A percentile compares a stretch with the other conserved stretches of the same genome.
Evolutionary conservation across 1,140 invertebrate genomes (phyloP).

Genomic region (Bradysia coprophila): DNA sequence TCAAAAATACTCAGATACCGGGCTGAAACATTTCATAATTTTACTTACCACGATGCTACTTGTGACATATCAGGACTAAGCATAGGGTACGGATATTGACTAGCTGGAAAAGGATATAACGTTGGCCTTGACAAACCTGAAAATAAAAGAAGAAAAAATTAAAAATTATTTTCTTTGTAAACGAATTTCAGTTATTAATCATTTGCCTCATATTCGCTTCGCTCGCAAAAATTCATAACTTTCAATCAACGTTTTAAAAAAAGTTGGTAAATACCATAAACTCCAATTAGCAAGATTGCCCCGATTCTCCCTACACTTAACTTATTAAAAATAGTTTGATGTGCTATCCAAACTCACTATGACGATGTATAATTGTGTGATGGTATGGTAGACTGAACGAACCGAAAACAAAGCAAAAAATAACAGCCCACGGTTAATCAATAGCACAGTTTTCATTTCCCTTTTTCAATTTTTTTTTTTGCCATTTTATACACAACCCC

Average conservation of each 20-base stretch:
- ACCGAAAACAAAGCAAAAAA: background rate
- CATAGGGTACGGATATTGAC: constrained; percentile 86
- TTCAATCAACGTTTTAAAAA: background rate
- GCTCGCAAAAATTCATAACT: background rate
- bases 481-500: no score
- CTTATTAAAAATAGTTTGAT: background rate
- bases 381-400: background rate
- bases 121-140: constrained; percentile 72
- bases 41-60: constrained; percentile 82
- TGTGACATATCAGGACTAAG: constrained; percentile 88
- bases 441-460: no score
- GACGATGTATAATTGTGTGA: no score
- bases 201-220: no score
- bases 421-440: no score
- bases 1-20: no score
- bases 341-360: background rate
- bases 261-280: no score
- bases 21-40: no score
- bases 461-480: no score
- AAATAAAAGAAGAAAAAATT: constrained; percentile 17
- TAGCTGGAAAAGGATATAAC: constrained; percentile 73
- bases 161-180: background rate
- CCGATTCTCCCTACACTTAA: background rate
- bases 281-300: no score
- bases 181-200: background rate